Percentiles rank a stretch among this genome's conserved stretches.
Evolutionary conservation across 2,113 vertebrate genomes (phyloP).

Genomic region (Sinocyclocheilus anshuiensis): DNA sequence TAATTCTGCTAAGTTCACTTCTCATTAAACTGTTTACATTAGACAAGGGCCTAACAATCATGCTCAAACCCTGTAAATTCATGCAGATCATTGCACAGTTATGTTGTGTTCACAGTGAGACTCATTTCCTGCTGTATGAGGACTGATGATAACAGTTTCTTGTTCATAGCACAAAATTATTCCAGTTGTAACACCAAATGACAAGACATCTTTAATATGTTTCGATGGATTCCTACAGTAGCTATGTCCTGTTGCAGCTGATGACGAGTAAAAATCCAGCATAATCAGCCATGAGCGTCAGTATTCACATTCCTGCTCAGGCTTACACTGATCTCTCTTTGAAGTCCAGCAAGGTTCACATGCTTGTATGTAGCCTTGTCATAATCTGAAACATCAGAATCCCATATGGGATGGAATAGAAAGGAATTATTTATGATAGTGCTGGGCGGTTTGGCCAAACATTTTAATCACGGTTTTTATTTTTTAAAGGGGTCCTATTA

Average conservation of each 20-base stretch:
- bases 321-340: constrained; percentile 38
- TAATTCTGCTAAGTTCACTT: not conserved
- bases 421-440: not conserved
- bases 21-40: not conserved
- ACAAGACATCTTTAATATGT: not conserved
- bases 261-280: constrained; percentile 5
- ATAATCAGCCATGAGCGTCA: not conserved
- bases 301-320: constrained; percentile 29
- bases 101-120: not conserved
- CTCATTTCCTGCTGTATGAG: not conserved
- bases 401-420: not conserved
- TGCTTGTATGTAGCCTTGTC: constrained; percentile 5
- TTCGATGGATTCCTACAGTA: not conserved
- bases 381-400: not conserved
- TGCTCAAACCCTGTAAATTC: not conserved
- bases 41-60: not conserved
- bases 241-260: not conserved
- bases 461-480: too few relatives aligned
- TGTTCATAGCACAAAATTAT: not conserved
- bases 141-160: too few relatives aligned
- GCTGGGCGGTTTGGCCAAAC: too few relatives aligned
- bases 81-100: not conserved
- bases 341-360: constrained; percentile 26
- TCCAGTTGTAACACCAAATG: not conserved
- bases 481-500: too few relatives aligned